Evolutionary conservation across 2,797 vertebrate species (phyloP).

Genomic region (Thaleichthys pacificus): DNA sequence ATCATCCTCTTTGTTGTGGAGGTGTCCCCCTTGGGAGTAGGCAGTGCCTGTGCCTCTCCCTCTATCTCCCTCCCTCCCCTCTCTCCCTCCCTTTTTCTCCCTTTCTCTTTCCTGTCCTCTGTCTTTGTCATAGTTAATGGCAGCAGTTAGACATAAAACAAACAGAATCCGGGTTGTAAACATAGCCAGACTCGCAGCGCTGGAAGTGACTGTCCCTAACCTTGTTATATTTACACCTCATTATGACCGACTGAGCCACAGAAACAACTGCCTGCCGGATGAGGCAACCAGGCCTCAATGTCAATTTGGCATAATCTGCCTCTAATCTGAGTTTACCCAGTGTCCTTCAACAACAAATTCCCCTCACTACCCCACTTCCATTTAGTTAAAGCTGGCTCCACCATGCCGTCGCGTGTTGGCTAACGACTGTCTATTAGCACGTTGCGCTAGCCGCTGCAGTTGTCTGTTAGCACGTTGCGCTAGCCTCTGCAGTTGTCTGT

Average conservation of each 20-base stretch:
- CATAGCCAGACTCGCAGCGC: neutral
- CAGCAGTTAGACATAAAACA: slow-evolving; percentile 34
- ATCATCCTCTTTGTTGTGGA: slow-evolving; percentile 64
- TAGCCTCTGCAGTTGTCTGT: too few relatives aligned
- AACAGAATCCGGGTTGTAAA: neutral
- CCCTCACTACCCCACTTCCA: too few relatives aligned
- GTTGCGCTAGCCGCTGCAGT: too few relatives aligned
- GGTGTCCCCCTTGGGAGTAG: slow-evolving; percentile 61
- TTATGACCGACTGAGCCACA: neutral
- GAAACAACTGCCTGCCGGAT: neutral
- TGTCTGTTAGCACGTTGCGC: too few relatives aligned
- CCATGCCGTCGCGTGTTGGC: too few relatives aligned
- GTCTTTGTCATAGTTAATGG: slow-evolving; percentile 39
- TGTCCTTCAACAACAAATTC: too few relatives aligned
- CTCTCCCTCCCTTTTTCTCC: neutral
- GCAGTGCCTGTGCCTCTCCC: neutral
- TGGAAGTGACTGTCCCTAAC: neutral
- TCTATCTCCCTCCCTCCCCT: neutral
- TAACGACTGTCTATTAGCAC: too few relatives aligned
- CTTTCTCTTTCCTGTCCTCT: slow-evolving; percentile 36
- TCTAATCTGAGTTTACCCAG: neutral
- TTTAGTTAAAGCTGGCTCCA: too few relatives aligned
- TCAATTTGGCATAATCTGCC: slow-evolving; percentile 5
- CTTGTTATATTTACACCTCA: slow-evolving; percentile 8
- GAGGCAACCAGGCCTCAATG: neutral